Evolutionary conservation across 1,140 invertebrate species (phyloP).

Genomic region (Ganaspis sp.): DNA sequence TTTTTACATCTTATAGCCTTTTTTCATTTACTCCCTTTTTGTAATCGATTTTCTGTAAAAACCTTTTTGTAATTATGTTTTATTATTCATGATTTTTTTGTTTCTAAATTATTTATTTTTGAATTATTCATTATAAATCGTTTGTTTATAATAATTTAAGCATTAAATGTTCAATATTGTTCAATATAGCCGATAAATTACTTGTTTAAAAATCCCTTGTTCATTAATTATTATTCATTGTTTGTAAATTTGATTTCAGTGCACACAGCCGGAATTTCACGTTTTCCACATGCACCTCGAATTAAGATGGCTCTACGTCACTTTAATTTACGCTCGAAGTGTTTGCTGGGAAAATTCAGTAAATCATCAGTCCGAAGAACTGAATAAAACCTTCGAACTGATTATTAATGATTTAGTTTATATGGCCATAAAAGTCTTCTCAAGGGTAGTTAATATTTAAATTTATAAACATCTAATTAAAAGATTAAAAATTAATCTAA

Average conservation of each 20-base stretch:
- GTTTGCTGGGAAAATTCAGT: conserved; percentile 49
- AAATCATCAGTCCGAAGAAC: conserved; percentile 51
- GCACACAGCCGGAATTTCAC: conserved; percentile 72
- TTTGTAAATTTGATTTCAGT: conserved; percentile 57
- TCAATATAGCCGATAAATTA: no score
- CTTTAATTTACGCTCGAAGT: conserved; percentile 60
- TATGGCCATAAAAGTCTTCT: conserved; percentile 66
- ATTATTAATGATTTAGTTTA: conserved; percentile 68
- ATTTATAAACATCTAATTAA: conserved; percentile 34
- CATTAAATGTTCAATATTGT: no score
- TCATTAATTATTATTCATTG: neutral
- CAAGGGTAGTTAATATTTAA: conserved; percentile 60
- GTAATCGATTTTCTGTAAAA: no score
- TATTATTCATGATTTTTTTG: no score
- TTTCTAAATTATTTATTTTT: no score
- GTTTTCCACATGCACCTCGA: conserved; percentile 75
- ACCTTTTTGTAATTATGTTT: no score
- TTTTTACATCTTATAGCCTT: no score
- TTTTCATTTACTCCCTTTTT: no score
- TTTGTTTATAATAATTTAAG: no score
- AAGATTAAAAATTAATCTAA: neutral
- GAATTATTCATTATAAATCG: no score
- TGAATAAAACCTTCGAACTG: conserved; percentile 57
- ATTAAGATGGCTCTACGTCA: conserved; percentile 71
- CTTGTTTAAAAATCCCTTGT: no score